phyloP scores from a whole-genome alignment of 2,888 invertebrate species.

The Synergus itoensis region DNA sequence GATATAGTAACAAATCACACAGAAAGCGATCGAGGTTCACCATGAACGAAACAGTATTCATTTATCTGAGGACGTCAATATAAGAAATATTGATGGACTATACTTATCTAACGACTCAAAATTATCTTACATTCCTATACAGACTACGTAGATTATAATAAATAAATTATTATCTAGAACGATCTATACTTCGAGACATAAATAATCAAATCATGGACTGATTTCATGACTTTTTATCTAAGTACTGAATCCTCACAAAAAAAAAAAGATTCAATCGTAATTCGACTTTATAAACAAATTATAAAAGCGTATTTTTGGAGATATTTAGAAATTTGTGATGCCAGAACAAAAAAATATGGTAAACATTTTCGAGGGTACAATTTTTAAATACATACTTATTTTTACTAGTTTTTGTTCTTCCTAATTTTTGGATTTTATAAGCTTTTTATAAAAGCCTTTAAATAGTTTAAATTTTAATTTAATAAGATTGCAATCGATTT shows the following conservation, averaged over 20 bases:
- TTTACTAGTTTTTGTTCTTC: background rate
- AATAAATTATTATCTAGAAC: conserved; percentile 20
- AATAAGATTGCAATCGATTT: too few relatives aligned
- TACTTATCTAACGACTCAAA: background rate
- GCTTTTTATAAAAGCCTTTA: background rate
- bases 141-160: conserved; percentile 17
- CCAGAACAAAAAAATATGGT: background rate
- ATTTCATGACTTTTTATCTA: background rate
- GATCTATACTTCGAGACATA: background rate
- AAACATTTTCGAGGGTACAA: background rate
- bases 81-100: background rate
- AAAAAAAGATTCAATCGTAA: background rate
- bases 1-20: conserved; percentile 45
- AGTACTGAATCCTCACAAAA: conserved; percentile 2
- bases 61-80: background rate
- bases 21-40: conserved; percentile 75
- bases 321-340: background rate
- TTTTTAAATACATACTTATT: background rate
- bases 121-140: background rate
- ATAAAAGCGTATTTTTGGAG: background rate
- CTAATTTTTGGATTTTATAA: background rate
- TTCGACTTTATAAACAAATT: background rate
- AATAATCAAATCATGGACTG: background rate
- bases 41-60: conserved; percentile 56
- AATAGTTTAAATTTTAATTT: too few relatives aligned